These are phyloP conservation scores for Lutraria lutraria DNA, from an alignment of 2,888 invertebrate species.

Conservation along the genomic window DNA sequence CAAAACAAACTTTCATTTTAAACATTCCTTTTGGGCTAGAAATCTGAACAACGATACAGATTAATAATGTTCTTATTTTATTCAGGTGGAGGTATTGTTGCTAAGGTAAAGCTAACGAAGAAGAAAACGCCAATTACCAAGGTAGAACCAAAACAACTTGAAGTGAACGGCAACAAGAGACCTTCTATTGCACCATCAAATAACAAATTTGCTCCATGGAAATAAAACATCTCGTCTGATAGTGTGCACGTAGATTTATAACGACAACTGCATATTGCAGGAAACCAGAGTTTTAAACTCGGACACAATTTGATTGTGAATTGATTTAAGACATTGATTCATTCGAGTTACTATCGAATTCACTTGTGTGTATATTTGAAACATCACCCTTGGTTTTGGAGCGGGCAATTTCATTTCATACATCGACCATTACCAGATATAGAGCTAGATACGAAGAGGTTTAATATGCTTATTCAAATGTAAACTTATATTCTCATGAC, in stretches of 20 bases:
- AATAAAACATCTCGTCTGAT: not conserved
- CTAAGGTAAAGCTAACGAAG: not conserved
- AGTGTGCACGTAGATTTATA: not conserved
- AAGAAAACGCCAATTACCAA: not conserved
- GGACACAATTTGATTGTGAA: not conserved
- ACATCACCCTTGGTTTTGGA: too few species aligned
- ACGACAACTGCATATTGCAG: slow-evolving; percentile 14
- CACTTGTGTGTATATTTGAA: too few species aligned
- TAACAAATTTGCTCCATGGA: not conserved
- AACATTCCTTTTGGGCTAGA: not conserved
- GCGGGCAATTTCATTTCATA: too few species aligned
- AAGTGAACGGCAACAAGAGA: not conserved
- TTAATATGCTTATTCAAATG: too few species aligned
- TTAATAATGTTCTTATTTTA: not conserved
- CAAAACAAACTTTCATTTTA: too few species aligned
- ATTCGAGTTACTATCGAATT: not conserved
- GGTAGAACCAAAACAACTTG: not conserved
- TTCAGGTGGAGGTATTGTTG: not conserved
- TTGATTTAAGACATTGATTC: not conserved
- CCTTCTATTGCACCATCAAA: not conserved
- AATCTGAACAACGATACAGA: not conserved
- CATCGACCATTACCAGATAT: too few species aligned
- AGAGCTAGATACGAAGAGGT: too few species aligned
- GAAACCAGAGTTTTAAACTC: not conserved
- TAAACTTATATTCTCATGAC: too few species aligned